Evolutionary conservation across 2,888 invertebrate genomes (phyloP), one percentile per base, ranked within the genome.

Genomic region (Mimas tiliae): DNA sequence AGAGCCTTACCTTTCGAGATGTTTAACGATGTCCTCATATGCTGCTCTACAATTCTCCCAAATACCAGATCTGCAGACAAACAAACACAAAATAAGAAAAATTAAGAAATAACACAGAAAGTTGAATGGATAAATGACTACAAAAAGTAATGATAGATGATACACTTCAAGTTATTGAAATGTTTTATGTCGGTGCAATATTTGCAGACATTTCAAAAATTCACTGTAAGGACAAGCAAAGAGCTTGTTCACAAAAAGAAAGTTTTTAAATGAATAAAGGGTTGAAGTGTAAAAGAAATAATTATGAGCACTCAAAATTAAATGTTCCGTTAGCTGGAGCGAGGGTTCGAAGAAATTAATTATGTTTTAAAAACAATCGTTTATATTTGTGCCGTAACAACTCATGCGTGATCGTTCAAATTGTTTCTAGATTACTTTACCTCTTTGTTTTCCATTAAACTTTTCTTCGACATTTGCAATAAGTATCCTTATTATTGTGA

Each of bases 31-130:
- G 94, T 98, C 98, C 94, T 98, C 98, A 92, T 98, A 98, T 79
- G 98, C 98, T 75, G 98, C 98, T 92, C 98, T 95, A 95, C 98
- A 98, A 94, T 98, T 98, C 95, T 98, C 98, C 98, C 98, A 98
- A 88, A 98, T 97, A 82, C 97, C 97, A 87, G 97, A 97, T 90
- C 96, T 96, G 94, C 75, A 90, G 94, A 91, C 91, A 94, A 91
- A 91, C 80, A 87, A 89, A 81, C 85, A 84, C 70, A 86, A 86
- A 90, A 89, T 86, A 87, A 89, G 86, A 86, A 81, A 85, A 72
- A 76, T 84, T 81, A 74, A 84, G 82, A 81, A 68, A 69, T 74
- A 75, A 75, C 69, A 76, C 74, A 87, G 83, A 78, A 81, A 64
- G n/a, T 50, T 12, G 38, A 34, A 50, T 42, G 21, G 14, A 50